Evolutionary conservation across 2,113 vertebrate genomes (phyloP), one percentile per base, ranked within the genome.

Genomic region (Beaufortia kweichowensis): DNA sequence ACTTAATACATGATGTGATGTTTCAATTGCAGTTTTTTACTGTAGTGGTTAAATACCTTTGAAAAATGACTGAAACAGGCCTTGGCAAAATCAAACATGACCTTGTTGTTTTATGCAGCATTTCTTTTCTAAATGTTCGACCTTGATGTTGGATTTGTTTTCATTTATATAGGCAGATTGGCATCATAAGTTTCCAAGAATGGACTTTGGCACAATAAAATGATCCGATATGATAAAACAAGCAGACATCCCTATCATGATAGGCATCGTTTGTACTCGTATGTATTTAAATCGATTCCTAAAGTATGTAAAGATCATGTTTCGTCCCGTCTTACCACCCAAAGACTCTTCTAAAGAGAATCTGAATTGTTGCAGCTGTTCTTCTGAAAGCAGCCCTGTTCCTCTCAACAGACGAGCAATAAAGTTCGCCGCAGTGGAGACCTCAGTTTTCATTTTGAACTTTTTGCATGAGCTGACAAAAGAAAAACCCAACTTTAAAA

Each of bases 381-480:
- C 86, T 60, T 91, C 90, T 72, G 83, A 87, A 7, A 89, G 85
- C 26, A 89, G 84, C 26, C 90, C 84, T 67, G 86, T 87, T 21
- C 85, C 87, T 82, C 85, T 87, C 85, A 92, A 84, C 78, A 92
- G 87, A 79, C 87, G 87, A 56, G 89, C 85, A 60, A 92, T 84
- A 82, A 93, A 92, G 55, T 82, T 88, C 73, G 89, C 90, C 33
- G 92, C 91, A 21, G 89, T 82, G 14, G 87, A 86, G 62, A 91
- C 86, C 77, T 91, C 91, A 9, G 89, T 90, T 84, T 89, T 90
- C 91, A 91, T 91, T 7, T 35, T 63, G 55, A 67, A 63, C 29
- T 74, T 65, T 65, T 53, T 23, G 76, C 84, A 84, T 81, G 43
- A 73, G 56, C 77, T 84, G 75, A 17, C 69, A 75, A 69, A 60